Evolutionary conservation across 1,140 invertebrate species (phyloP).

Genomic region (Zaprionus kolodkinae): DNA sequence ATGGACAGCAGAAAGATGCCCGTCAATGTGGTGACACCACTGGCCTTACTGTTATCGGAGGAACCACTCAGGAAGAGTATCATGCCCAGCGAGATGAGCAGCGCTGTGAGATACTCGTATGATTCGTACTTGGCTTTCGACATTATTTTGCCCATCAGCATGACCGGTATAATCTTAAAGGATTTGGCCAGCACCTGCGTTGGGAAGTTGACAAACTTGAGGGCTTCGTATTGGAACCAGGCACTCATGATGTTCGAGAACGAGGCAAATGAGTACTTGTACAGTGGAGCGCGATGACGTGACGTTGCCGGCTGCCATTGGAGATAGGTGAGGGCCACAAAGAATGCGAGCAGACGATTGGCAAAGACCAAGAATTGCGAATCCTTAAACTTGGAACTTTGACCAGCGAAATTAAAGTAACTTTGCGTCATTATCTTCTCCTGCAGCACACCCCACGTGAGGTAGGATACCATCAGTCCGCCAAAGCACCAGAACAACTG

Average conservation of each 20-base stretch:
- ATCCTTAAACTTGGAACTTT: slow-evolving; percentile 91
- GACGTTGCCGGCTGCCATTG: slow-evolving; percentile 86
- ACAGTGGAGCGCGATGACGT: slow-evolving; percentile 93
- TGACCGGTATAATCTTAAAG: slow-evolving; percentile 96
- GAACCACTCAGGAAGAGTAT: slow-evolving; percentile 94
- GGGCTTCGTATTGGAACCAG: slow-evolving; percentile 99
- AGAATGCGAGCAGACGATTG: slow-evolving; percentile 94
- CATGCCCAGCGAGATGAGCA: slow-evolving; percentile 96
- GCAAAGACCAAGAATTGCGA: slow-evolving; percentile 98
- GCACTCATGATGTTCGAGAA: slow-evolving; percentile 99
- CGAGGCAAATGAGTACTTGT: slow-evolving; percentile 98
- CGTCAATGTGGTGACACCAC: slow-evolving; percentile 91
- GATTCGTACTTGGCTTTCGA: slow-evolving; percentile 94
- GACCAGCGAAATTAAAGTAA: slow-evolving; percentile 88
- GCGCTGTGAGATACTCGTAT: slow-evolving; percentile 96
- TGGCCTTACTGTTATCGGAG: slow-evolving; percentile 85
- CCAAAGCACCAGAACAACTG: slow-evolving; percentile 92
- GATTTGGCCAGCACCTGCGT: slow-evolving; percentile 98
- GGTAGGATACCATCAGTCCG: slow-evolving; percentile 95
- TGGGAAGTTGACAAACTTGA: slow-evolving; percentile 99
- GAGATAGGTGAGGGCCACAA: slow-evolving; percentile 88
- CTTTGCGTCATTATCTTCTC: slow-evolving; percentile 96
- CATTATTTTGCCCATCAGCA: slow-evolving; percentile 98
- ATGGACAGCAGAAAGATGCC: slow-evolving; percentile 93
- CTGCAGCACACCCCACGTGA: slow-evolving; percentile 97